These are phyloP conservation scores for Thalassoma bifasciatum DNA, from an alignment of 2,113 vertebrate genomes.

Conservation along the genomic window DNA sequence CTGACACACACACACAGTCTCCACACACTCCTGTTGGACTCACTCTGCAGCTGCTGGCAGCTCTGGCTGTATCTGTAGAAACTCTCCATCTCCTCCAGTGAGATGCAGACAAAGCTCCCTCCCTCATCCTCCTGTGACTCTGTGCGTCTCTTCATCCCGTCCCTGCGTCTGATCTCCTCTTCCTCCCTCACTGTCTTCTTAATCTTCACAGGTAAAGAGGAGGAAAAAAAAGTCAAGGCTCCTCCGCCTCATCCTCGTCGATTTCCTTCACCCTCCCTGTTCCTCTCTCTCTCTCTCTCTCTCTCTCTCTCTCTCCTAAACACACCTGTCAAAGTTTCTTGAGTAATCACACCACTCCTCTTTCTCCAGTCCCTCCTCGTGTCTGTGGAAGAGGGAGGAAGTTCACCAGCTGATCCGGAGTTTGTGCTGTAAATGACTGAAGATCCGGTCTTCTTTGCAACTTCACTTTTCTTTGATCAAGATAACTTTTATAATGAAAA, in stretches of 20 bases:
- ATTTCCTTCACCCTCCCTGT: slow-evolving; percentile 22
- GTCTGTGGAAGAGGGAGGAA: background rate
- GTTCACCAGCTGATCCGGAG: no score
- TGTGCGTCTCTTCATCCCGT: slow-evolving; percentile 21
- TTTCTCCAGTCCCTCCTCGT: slow-evolving; percentile 33
- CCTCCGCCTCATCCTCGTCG: slow-evolving; percentile 25
- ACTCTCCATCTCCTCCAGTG: slow-evolving; percentile 79
- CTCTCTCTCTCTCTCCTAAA: slow-evolving; percentile 14
- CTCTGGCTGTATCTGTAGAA: slow-evolving; percentile 75
- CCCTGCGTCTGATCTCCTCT: slow-evolving; percentile 24
- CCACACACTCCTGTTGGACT: slow-evolving; percentile 9
- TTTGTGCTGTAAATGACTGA: no score
- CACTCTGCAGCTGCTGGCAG: slow-evolving; percentile 78
- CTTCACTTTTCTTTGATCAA: no score
- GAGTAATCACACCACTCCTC: slow-evolving; percentile 30
- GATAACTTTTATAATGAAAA: no score
- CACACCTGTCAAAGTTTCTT: slow-evolving; percentile 48
- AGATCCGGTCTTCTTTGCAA: no score
- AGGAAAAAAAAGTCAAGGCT: background rate
- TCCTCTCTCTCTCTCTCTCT: slow-evolving; percentile 6
- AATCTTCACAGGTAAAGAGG: slow-evolving; percentile 27
- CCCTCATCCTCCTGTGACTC: slow-evolving; percentile 1
- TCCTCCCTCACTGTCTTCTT: slow-evolving; percentile 5
- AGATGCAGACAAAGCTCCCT: slow-evolving; percentile 65
- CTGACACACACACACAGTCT: no score